These are phyloP conservation scores for Virgularia gustaviana DNA, from an alignment of 92 coral and sea anemone genomes.

Conservation along the genomic window DNA sequence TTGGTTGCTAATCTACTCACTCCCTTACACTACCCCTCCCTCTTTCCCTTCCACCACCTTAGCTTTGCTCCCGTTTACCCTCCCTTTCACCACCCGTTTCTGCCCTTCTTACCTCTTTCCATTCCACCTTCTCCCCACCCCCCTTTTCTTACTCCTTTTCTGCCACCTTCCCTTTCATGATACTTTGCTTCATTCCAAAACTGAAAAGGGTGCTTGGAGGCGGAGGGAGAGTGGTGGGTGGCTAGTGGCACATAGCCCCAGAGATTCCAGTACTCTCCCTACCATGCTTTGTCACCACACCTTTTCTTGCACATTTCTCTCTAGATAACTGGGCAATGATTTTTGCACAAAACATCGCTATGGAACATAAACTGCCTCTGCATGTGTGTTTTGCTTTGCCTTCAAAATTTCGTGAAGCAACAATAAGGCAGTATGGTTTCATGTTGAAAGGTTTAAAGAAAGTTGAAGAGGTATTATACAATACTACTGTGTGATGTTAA, in stretches of 20 bases:
- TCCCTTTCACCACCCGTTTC: no score
- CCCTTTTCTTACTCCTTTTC: no score
- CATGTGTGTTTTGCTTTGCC: slow-evolving; percentile 69
- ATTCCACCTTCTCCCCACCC: no score
- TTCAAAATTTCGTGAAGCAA: slow-evolving; percentile 55
- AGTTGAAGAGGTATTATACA: slow-evolving; percentile 77
- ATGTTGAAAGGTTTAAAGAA: slow-evolving; percentile 64
- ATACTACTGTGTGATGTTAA: no score
- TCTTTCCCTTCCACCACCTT: no score
- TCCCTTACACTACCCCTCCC: no score
- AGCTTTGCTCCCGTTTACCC: no score
- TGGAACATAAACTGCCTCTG: slow-evolving; percentile 63
- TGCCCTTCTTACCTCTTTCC: no score
- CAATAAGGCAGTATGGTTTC: slow-evolving; percentile 62
- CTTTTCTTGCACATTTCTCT: neutral
- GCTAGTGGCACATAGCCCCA: neutral
- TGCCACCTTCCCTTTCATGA: no score
- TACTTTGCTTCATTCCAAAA: no score
- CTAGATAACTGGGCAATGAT: slow-evolving; percentile 74
- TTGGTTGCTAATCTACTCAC: no score
- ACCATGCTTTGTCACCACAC: neutral
- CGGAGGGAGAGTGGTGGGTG: neutral
- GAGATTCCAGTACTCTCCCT: neutral
- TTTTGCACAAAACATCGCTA: slow-evolving; percentile 71
- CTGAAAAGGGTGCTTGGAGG: no score